A percentile compares a stretch with the other conserved stretches of the same genome.
Conservation (phyloP, 2,113 vertebrate species). For the Pygoscelis adeliae region DNA sequence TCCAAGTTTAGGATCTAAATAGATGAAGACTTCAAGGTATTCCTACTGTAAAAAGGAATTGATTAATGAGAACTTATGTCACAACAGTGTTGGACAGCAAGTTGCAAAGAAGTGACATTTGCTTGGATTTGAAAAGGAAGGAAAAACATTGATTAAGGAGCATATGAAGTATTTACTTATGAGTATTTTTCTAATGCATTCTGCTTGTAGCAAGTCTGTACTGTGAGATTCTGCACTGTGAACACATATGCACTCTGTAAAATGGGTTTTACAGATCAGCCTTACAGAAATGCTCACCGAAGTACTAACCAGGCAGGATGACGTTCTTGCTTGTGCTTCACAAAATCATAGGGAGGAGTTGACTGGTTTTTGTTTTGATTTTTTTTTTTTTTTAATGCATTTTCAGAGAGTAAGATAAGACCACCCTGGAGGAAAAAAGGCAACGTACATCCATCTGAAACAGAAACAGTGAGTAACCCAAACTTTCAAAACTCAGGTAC, state of each 20-base stretch:
- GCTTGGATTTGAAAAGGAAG: background rate
- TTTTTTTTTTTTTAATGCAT: background rate
- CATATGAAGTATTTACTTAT: background rate
- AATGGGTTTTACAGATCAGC: background rate
- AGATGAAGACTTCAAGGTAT: background rate
- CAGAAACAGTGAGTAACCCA: background rate
- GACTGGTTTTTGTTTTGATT: background rate
- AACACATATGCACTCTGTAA: background rate
- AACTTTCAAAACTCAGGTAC: background rate
- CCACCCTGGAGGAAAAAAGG: background rate
- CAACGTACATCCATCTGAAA: background rate
- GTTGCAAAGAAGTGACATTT: background rate
- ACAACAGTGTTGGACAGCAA: background rate
- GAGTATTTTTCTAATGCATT: background rate
- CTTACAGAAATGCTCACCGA: background rate
- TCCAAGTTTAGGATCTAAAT: background rate
- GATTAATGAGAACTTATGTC: background rate
- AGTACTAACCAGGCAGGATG: background rate
- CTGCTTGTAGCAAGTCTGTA: background rate
- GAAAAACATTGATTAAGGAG: background rate
- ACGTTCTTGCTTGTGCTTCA: background rate
- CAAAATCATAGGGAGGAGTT: background rate
- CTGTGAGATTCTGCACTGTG: background rate
- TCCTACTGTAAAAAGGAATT: background rate
- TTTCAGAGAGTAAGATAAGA: background rate